A percentile compares a stretch with the other conserved stretches of the same genome.
These are phyloP conservation scores for Dolichoris vasculosae DNA, from an alignment of 1,140 invertebrate species.

Conservation along the genomic window DNA sequence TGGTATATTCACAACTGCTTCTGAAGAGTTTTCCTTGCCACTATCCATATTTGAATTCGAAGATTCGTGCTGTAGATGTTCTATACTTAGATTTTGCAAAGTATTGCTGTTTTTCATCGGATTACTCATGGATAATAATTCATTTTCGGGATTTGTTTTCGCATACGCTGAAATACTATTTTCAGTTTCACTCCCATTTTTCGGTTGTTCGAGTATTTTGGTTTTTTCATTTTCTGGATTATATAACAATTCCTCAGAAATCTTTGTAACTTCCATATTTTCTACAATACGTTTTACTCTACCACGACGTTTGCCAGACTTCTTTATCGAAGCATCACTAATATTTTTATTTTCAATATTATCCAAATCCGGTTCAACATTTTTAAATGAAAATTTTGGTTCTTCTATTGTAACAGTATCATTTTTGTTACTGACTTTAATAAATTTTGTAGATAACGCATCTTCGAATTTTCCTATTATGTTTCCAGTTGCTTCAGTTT, in stretches of 20 bases:
- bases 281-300: not conserved
- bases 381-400: not conserved
- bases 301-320: slow-evolving; percentile 12
- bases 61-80: slow-evolving; percentile 67
- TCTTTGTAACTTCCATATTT: not conserved
- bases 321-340: not conserved
- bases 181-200: not conserved
- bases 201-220: not conserved
- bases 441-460: not conserved
- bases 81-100: slow-evolving; percentile 60
- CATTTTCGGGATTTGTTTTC: not conserved
- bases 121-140: not conserved
- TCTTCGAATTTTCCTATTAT: slow-evolving; percentile 2
- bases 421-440: not conserved
- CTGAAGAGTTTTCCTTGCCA: slow-evolving; percentile 71
- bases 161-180: not conserved
- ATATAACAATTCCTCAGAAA: not conserved
- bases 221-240: not conserved
- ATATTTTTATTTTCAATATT: not conserved
- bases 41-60: slow-evolving; percentile 72
- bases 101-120: not conserved
- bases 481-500: slow-evolving; percentile 28
- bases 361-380: not conserved
- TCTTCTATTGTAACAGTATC: not conserved
- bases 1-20: slow-evolving; percentile 61